Conservation (phyloP, 1,140 invertebrate species). For the Drosophila lacertosa region DNA sequence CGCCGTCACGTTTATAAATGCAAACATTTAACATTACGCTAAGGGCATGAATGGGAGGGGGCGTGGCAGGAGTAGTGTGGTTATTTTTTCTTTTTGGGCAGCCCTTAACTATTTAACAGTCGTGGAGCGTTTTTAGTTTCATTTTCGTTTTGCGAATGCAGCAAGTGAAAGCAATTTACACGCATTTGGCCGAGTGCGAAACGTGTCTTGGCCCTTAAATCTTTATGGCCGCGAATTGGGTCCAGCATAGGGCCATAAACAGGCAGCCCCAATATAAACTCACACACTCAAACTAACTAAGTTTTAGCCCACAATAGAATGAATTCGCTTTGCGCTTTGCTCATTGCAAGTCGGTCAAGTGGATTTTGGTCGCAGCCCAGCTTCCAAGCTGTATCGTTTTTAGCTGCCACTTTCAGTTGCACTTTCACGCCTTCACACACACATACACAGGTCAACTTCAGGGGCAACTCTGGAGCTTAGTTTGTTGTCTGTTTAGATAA, state of each 20-base stretch:
- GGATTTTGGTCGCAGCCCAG: constrained; percentile 8
- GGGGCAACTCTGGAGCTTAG: constrained; percentile 17
- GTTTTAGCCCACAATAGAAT: constrained; percentile 1
- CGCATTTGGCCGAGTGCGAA: constrained; percentile 64
- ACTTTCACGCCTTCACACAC: constrained; percentile 39
- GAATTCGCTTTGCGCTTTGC: constrained; percentile 35
- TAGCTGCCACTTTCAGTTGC: constrained; percentile 28
- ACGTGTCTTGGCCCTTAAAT: constrained; percentile 67
- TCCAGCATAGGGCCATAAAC: constrained; percentile 34
- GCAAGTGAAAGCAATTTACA: constrained; percentile 78
- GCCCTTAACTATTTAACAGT: constrained; percentile 67
- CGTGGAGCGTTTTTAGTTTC: constrained; percentile 71
- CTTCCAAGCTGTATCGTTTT: constrained; percentile 23
- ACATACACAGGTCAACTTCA: background rate
- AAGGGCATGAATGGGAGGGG: background rate
- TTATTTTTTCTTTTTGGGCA: constrained; percentile 6
- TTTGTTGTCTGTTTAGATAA: constrained; percentile 64
- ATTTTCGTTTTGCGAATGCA: constrained; percentile 60
- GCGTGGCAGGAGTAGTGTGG: background rate
- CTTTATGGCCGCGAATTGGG: constrained; percentile 57
- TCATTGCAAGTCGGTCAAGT: constrained; percentile 43
- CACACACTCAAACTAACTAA: background rate
- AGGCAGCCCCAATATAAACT: constrained; percentile 9
- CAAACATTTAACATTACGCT: constrained; percentile 45
- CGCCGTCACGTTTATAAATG: constrained; percentile 57